Base-by-base conservation (phyloP, 2,797 vertebrate species). In the Protosalanx chinensis region DNA sequence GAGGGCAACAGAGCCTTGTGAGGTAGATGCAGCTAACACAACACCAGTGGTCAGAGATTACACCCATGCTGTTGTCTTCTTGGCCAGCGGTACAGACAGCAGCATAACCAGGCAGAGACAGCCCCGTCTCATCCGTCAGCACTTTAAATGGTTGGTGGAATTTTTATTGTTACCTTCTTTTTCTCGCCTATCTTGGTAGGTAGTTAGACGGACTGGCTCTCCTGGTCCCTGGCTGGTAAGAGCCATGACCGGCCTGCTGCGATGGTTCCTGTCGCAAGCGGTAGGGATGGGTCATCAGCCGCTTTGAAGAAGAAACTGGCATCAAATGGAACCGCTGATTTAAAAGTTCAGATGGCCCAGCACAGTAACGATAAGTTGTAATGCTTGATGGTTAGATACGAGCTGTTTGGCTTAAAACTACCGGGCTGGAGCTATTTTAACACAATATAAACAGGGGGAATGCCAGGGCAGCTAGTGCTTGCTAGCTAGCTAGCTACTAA, bases 401-500 rank as follows among this genome's bases (percentile, higher is more conserved):
- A 56, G 18, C 18, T 16, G 18, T 16, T 4, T 56, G 18, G 51
- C 15, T 56, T n/a, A 56, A 12, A 6, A 56, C 18, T n/a, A 56
- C 4, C 2, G 18, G 37, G 37, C 37, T 35, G 6, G 3, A 4
- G 33, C 33, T 41, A 27, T 27, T 27, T 27, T 27, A 41, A 46
- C 37, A 10, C 2, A 46, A 46, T 46, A 46, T 13, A 46, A 46
- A 23, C 3, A 57, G n/a, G 18, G 6, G n/a, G 18, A 18, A 23
- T 23, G 4, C 56, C 57, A 20, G 23, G n/a, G 2, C 18, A 20
- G 23, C 23, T 27, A 27, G 27, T 20, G 57, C 27, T 20, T 20
- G 57, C 57, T 65, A 46, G 5, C 60, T 12, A 62, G 30, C 51
- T 33, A 68, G 66, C 30, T 7, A 68, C 29, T 53, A 67, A 67